Base-by-base conservation (phyloP, 2,888 invertebrate species). In the Tiliacea citrago region DNA sequence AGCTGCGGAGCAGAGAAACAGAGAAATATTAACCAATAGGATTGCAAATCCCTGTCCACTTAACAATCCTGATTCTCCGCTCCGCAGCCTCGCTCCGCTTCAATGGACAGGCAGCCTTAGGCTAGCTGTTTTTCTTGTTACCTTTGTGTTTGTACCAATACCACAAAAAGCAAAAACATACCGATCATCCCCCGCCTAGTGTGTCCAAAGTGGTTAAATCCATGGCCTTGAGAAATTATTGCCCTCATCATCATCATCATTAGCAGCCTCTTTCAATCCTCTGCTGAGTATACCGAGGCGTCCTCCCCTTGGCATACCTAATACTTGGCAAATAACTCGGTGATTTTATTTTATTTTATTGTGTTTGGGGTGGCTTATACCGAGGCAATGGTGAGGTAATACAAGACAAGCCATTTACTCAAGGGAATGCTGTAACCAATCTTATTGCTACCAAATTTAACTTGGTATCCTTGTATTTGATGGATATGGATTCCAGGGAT, bases 401-500 rank as follows among this genome's bases (percentile, higher is more conserved):
- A n/a, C n/a, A n/a, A n/a, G n/a, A n/a, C n/a, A n/a, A n/a, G n/a
- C n/a, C n/a, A n/a, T n/a, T n/a, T n/a, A n/a, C n/a, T n/a, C n/a
- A n/a, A 35, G 45, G n/a, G 51, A 35, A 63, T 47, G 21, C 58
- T 51, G 16, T 57, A 8, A 35, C 55, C n/a, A 12, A 68, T 69
- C n/a, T 39, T 66, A 63, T 76, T 70, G 67, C 7, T 21, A 73
- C 65, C 39, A 61, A 58, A 47, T 62, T 42, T 73, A 75, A 82
- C 62, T 74, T 70, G 49, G 45, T 68, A 49, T 60, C 62, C 70
- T 69, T 62, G 73, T 76, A 47, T 77, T 70, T 77, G 73, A 86
- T 74, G 61, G 74, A 79, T 79, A 68, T 53, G 13, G 67, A 39
- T 75, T 73, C 67, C 0, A 53, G 73, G 63, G 87, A 78, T 55